Conservation (phyloP, 2,888 invertebrate genomes). For the Parnassius glacialis region DNA sequence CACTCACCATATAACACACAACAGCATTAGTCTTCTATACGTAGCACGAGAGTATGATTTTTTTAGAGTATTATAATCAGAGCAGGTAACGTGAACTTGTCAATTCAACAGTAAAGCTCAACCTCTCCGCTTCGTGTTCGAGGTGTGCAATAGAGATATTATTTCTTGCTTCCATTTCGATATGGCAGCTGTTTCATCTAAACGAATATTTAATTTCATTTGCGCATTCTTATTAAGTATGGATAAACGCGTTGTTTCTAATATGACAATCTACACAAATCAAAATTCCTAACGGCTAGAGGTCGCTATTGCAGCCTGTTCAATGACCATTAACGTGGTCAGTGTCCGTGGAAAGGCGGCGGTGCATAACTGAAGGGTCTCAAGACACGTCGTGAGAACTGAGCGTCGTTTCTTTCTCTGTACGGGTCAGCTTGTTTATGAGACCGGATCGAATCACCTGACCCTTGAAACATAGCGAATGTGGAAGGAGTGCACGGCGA, state of each 20-base stretch:
- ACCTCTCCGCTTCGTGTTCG: too few species aligned
- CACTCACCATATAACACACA: too few species aligned
- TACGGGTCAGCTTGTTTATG: conserved; percentile 23
- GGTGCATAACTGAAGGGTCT: conserved; percentile 51
- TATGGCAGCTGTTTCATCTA: too few species aligned
- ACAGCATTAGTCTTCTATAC: too few species aligned
- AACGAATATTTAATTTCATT: too few species aligned
- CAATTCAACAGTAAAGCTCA: too few species aligned
- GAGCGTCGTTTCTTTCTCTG: conserved; percentile 20
- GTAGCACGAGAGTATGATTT: too few species aligned
- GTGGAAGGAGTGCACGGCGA: neutral
- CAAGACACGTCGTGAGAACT: conserved; percentile 36
- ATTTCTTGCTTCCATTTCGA: too few species aligned
- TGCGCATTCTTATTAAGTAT: too few species aligned
- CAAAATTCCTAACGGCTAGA: conserved; percentile 42
- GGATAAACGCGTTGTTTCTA: neutral
- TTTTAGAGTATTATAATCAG: too few species aligned
- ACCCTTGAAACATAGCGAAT: conserved; percentile 15
- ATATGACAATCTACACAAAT: neutral
- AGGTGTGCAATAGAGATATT: too few species aligned
- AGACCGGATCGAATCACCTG: conserved; percentile 26
- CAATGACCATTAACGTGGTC: conserved; percentile 56
- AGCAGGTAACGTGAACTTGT: too few species aligned
- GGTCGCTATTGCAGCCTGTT: conserved; percentile 32
- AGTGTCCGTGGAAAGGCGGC: conserved; percentile 60